phyloP scores from a whole-genome alignment of 2,797 vertebrate genomes.

The Neostethus bicornis region DNA sequence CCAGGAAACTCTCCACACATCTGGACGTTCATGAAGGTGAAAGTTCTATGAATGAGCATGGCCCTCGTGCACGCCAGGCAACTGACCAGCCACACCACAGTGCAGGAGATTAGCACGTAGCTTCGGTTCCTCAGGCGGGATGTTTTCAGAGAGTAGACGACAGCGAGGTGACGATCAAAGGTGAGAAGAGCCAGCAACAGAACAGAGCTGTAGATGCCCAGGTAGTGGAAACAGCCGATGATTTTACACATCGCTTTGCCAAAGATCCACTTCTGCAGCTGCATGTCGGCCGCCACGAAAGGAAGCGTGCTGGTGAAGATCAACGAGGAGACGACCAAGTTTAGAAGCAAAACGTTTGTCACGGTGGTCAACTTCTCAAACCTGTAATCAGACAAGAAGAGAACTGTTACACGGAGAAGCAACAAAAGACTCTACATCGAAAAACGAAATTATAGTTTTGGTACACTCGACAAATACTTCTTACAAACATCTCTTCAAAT shows the following conservation, averaged over 20 bases:
- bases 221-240: constrained; percentile 61
- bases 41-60: constrained; percentile 53
- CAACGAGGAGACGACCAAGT: constrained; percentile 79
- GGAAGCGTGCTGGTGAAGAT: constrained; percentile 78
- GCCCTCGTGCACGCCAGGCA: constrained; percentile 66
- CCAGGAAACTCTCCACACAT: constrained; percentile 30
- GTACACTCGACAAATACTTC: too few species aligned
- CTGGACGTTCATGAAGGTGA: accelerated
- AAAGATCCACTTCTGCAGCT: constrained; percentile 73
- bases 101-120: constrained; percentile 68
- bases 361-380: constrained; percentile 81
- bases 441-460: too few species aligned
- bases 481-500: too few species aligned
- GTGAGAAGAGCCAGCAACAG: constrained; percentile 82
- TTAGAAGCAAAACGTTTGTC: constrained; percentile 82
- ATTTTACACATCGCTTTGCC: constrained; percentile 73
- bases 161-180: constrained; percentile 81
- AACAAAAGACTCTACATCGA: too few species aligned
- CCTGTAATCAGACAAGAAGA: constrained; percentile 29
- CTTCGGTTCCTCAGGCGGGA: constrained; percentile 48
- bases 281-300: constrained; percentile 70
- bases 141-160: constrained; percentile 74
- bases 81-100: constrained; percentile 74
- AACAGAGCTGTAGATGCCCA: constrained; percentile 82
- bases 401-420: neutral